These are phyloP conservation scores for Daboia siamensis DNA, from an alignment of 2,113 vertebrate genomes.

Conservation along the genomic window DNA sequence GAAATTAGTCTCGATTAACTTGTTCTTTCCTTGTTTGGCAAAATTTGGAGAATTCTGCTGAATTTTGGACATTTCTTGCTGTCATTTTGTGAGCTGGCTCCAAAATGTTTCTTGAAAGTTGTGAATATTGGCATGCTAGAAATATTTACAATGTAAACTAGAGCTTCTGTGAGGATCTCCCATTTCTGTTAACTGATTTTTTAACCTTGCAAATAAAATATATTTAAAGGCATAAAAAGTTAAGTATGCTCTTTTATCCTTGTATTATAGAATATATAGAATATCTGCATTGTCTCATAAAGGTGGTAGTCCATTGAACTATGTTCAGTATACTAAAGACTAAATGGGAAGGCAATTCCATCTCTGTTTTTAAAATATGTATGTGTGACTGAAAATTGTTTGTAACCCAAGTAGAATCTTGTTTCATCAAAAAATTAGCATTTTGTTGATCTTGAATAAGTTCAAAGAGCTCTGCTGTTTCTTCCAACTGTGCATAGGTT, in stretches of 20 bases:
- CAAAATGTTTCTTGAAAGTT: background rate
- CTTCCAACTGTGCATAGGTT: background rate
- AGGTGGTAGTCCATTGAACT: background rate
- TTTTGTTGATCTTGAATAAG: constrained; percentile 2
- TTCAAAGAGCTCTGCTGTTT: background rate
- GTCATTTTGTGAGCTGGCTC: background rate
- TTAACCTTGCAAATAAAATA: background rate
- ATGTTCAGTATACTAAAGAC: background rate
- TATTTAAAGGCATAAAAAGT: background rate
- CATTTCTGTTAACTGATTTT: background rate
- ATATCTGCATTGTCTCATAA: constrained; percentile 11
- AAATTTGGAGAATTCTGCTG: background rate
- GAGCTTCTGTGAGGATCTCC: background rate
- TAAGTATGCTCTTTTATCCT: background rate
- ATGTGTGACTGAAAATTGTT: background rate
- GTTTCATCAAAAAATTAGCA: background rate
- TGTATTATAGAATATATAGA: background rate
- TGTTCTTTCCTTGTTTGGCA: background rate
- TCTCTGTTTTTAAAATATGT: background rate
- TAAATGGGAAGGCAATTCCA: background rate
- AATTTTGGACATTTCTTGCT: background rate
- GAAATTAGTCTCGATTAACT: background rate
- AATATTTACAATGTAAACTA: background rate
- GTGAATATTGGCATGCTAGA: background rate
- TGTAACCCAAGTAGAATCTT: background rate